Percentiles rank a stretch among this genome's conserved stretches.
Evolutionary conservation across 2,888 invertebrate genomes (phyloP).

Genomic region (Cecidostiba fungosa): DNA sequence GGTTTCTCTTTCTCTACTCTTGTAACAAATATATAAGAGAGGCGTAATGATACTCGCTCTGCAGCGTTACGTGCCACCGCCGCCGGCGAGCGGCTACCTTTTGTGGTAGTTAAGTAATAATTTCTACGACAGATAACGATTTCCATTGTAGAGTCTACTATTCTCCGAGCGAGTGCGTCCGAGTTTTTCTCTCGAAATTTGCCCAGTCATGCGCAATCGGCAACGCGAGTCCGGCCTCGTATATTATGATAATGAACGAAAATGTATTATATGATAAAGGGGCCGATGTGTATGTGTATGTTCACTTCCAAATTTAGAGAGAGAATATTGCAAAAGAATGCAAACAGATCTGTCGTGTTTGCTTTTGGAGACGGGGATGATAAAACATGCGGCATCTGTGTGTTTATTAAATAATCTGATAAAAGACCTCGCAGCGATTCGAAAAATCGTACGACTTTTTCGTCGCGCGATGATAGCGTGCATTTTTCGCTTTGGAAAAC

Average conservation of each 20-base stretch:
- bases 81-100: neutral
- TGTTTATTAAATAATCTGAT: conserved; percentile 53
- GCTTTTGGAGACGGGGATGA: conserved; percentile 8
- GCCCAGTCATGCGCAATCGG: conserved; percentile 1
- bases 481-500: neutral
- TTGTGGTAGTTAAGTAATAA: neutral
- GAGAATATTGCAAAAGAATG: conserved; percentile 8
- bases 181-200: neutral
- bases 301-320: neutral
- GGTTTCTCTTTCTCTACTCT: neutral
- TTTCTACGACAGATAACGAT: conserved; percentile 2
- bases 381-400: conserved; percentile 33
- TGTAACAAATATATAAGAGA: neutral
- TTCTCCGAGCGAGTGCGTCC: neutral
- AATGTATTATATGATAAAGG: neutral
- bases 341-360: conserved; percentile 41
- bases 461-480: neutral
- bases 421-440: neutral
- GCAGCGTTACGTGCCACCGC: neutral
- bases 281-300: too few relatives aligned
- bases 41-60: neutral
- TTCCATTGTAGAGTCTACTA: neutral
- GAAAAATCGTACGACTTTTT: conserved; percentile 13
- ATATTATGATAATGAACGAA: neutral
- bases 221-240: neutral